Conservation (phyloP, 1,140 invertebrate species). For the Drosophila busckii region DNA sequence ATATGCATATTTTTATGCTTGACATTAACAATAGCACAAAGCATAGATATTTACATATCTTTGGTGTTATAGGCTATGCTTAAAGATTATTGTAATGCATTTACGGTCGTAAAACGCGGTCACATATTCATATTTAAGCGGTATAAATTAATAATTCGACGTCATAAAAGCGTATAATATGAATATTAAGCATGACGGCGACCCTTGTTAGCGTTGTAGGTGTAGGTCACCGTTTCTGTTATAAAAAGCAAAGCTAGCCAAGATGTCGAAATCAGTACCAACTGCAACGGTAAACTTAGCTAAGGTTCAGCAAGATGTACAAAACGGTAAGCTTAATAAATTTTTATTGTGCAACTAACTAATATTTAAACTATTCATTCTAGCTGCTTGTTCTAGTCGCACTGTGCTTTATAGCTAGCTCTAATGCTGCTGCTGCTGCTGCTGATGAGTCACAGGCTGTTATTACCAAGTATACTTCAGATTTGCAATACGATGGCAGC, state of each 20-base stretch:
- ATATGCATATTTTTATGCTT: slow-evolving; percentile 26
- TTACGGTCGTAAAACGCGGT: slow-evolving; percentile 57
- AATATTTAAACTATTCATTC: not conserved
- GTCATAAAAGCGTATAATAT: slow-evolving; percentile 31
- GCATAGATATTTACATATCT: no score
- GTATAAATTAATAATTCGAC: slow-evolving; percentile 60
- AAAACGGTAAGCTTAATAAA: slow-evolving; percentile 42
- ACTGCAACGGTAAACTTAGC: slow-evolving; percentile 15
- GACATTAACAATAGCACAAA: slow-evolving; percentile 24
- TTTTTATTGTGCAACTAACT: not conserved
- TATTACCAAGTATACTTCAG: slow-evolving; percentile 79
- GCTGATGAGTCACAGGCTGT: slow-evolving; percentile 51
- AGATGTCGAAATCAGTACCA: slow-evolving; percentile 46
- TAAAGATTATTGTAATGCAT: slow-evolving; percentile 7
- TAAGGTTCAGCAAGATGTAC: slow-evolving; percentile 31
- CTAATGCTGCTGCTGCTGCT: slow-evolving; percentile 38
- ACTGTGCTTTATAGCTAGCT: slow-evolving; percentile 31
- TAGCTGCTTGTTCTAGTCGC: slow-evolving; percentile 39
- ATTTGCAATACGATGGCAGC: slow-evolving; percentile 82
- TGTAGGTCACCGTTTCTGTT: slow-evolving; percentile 59
- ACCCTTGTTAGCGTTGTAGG: slow-evolving; percentile 20
- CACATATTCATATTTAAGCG: slow-evolving; percentile 60
- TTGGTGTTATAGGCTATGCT: no score
- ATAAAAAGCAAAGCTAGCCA: not conserved
- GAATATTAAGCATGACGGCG: slow-evolving; percentile 24